These are phyloP conservation scores for Callinectes sapidus DNA, from an alignment of 2,888 invertebrate genomes.

Conservation along the genomic window DNA sequence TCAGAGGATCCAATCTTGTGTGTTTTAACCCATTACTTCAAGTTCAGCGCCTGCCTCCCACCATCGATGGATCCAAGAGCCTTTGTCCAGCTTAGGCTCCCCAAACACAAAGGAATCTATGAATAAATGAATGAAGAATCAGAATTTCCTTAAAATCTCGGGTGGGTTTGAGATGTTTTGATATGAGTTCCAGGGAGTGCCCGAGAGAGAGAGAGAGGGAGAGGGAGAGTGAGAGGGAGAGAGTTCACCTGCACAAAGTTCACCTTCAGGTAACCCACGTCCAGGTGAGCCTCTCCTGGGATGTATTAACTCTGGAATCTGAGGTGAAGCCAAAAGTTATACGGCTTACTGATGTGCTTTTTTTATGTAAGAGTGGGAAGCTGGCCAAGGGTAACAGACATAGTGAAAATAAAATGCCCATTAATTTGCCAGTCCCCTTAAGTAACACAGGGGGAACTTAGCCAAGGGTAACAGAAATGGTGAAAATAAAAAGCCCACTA, in stretches of 20 bases:
- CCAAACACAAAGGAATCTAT: constrained; percentile 66
- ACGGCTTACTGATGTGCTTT: neutral
- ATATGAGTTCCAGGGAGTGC: constrained; percentile 41
- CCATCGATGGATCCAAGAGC: constrained; percentile 66
- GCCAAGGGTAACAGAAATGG: no score
- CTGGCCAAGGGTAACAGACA: no score
- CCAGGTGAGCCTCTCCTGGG: neutral
- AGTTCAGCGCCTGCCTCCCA: constrained; percentile 61
- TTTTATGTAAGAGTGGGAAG: no score
- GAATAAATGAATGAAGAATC: constrained; percentile 67
- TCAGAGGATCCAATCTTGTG: constrained; percentile 65
- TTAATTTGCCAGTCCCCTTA: no score
- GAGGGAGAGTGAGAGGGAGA: neutral
- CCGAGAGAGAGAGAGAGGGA: neutral
- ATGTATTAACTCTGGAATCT: neutral
- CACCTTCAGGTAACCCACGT: neutral
- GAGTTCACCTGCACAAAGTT: neutral
- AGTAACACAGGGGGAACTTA: no score
- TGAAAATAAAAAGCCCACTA: no score
- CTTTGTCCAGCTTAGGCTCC: constrained; percentile 65
- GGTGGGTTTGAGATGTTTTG: constrained; percentile 65
- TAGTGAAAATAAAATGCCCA: no score
- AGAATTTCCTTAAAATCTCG: constrained; percentile 57
- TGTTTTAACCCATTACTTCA: constrained; percentile 70
- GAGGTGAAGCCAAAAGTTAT: neutral